These are phyloP conservation scores for Megamerina dolium DNA, from an alignment of 2,888 invertebrate species.

Conservation along the genomic window DNA sequence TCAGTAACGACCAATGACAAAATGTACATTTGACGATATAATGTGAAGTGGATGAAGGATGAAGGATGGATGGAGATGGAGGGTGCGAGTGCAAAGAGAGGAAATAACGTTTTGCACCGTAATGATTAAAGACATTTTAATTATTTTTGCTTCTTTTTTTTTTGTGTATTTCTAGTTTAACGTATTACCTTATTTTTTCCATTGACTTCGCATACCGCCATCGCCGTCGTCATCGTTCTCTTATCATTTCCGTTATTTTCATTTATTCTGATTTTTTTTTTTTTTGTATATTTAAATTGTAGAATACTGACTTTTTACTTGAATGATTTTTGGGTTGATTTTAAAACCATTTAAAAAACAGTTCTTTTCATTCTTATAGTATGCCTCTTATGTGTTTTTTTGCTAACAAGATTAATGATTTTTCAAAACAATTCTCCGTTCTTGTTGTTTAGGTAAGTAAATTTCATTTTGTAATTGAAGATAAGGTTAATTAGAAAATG, in stretches of 20 bases:
- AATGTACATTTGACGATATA: no score
- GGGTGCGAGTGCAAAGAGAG: background rate
- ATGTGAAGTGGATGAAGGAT: no score
- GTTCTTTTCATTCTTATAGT: no score
- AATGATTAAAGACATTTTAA: conserved; percentile 26
- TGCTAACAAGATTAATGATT: conserved; percentile 31
- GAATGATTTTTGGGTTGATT: conserved; percentile 11
- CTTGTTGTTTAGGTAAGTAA: conserved; percentile 19
- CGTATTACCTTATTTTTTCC: no score
- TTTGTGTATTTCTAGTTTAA: conserved; percentile 2
- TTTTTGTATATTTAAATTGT: background rate
- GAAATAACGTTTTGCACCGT: conserved; percentile 3
- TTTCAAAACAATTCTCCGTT: conserved; percentile 8
- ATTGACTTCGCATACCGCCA: background rate
- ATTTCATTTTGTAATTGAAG: conserved; percentile 17
- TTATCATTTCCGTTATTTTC: conserved; percentile 11
- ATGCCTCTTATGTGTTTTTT: no score
- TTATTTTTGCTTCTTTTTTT: conserved; percentile 19
- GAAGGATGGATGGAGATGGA: no score
- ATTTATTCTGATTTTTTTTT: background rate
- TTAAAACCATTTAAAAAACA: conserved; percentile 29
- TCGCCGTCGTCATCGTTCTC: background rate
- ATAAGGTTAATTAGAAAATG: conserved; percentile 28
- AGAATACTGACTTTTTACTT: conserved; percentile 13
- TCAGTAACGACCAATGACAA: no score